Percentiles rank a stretch among this genome's conserved stretches.
phyloP scores from a whole-genome alignment of 2,797 vertebrate species.

The Pseudomugil tenellus region DNA sequence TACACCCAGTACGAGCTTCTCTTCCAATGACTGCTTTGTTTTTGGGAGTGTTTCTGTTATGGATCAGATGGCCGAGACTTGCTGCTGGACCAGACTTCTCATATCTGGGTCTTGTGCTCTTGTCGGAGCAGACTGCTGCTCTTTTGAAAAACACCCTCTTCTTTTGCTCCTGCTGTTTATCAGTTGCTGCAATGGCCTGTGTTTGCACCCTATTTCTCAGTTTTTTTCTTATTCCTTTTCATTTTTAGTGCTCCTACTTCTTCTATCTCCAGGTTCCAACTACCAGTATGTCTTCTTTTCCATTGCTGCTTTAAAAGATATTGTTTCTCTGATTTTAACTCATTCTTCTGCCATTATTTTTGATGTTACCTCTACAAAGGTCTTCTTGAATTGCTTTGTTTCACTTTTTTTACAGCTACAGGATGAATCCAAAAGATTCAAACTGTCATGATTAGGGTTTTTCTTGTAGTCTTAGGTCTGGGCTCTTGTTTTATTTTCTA shows the following conservation, averaged over 20 bases:
- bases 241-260: slow-evolving; percentile 1
- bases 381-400: neutral
- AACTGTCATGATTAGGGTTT: too few species aligned
- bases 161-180: slow-evolving; percentile 59
- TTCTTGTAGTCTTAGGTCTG: too few species aligned
- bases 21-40: slow-evolving; percentile 64
- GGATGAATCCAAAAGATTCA: neutral
- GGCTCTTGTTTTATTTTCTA: too few species aligned
- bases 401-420: neutral
- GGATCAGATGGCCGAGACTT: slow-evolving; percentile 52
- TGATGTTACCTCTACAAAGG: slow-evolving; percentile 19
- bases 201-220: slow-evolving; percentile 13
- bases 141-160: slow-evolving; percentile 39
- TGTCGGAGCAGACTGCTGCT: slow-evolving; percentile 54
- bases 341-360: neutral
- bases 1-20: slow-evolving; percentile 19
- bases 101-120: slow-evolving; percentile 57
- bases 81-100: slow-evolving; percentile 53
- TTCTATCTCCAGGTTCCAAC: neutral
- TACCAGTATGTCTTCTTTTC: neutral
- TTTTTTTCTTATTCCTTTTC: neutral
- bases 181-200: slow-evolving; percentile 11
- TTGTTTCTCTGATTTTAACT: slow-evolving; percentile 9
- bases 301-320: neutral
- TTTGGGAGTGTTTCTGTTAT: slow-evolving; percentile 60